Evolutionary conservation across 2,888 invertebrate species (phyloP), one percentile per base, ranked within the genome.

Genomic region (Phytoseiulus persimilis): DNA sequence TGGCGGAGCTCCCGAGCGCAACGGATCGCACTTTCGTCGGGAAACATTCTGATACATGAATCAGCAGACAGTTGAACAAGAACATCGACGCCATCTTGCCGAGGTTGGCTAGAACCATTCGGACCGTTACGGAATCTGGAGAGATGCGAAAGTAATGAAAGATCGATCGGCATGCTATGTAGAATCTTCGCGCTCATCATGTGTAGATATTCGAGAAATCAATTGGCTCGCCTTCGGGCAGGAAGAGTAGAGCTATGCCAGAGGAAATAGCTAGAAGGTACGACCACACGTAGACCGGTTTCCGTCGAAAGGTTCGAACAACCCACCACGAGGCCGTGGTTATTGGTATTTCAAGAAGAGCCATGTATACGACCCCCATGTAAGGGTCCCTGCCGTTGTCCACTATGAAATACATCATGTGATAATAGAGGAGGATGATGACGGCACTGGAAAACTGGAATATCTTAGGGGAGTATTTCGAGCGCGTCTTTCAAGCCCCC

Each of bases 321-420:
- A 87, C 87, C 87, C 87, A 87, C 32, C 87, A 87, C 39, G 87
- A 31, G 33, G 45, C 39, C 11, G 87, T 23, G 28, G 87, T 33
- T 32, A 33, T 87, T 0, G 87, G 87, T 32, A 87, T n/a, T 45
- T 87, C 87, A 33, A 87, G 87, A 1, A 87, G 33, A 6, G 39
- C 87, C 87, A 87, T 87, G 32, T 87, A 87, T 6, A 87, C 6
- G 6, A 87, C 33, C 32, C 87, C 87, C 33, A 33, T 87, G 31
- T 87, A 87, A 5, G 87, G 87, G 6, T 87, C 87, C 0, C 32
- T 87, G n/a, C 87, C 87, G 87, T 11, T 87, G 39, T 87, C 87
- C 2, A 87, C 87, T 31, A 87, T 87, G 87, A 87, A 87, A 45
- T 87, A 87, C 33, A 87, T 33, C 87, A 87, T 87, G 32, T 87